Evolutionary conservation across 2,113 vertebrate genomes (phyloP).

Genomic region (Periophthalmodon schlosseri): DNA sequence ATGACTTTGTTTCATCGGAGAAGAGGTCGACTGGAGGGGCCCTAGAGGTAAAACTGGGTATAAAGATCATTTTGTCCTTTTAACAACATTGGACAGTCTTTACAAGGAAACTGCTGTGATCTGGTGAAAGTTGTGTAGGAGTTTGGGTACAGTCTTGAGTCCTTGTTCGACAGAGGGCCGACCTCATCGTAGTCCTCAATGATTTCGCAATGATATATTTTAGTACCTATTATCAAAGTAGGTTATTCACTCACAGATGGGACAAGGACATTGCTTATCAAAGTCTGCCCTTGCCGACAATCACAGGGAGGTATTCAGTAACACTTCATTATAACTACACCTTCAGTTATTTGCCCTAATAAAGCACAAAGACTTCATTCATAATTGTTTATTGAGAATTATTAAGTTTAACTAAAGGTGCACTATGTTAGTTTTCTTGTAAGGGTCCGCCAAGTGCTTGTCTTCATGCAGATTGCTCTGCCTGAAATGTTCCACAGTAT

Average conservation of each 20-base stretch:
- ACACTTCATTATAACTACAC: no score
- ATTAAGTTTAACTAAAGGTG: no score
- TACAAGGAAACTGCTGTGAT: background rate
- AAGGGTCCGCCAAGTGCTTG: no score
- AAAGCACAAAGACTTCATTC: no score
- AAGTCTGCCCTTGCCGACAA: background rate
- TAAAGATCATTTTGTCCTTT: slow-evolving; percentile 6
- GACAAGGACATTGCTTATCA: slow-evolving; percentile 29
- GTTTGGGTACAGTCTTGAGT: background rate
- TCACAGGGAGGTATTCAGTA: background rate
- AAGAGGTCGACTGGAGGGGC: background rate
- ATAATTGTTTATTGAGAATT: no score
- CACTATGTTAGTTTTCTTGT: no score
- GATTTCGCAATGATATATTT: slow-evolving; percentile 28
- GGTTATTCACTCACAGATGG: slow-evolving; percentile 30
- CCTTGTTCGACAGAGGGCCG: slow-evolving; percentile 2
- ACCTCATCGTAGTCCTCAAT: slow-evolving; percentile 31
- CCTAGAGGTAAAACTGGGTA: background rate
- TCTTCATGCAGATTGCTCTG: no score
- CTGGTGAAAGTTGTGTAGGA: slow-evolving; percentile 3
- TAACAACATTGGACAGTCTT: background rate
- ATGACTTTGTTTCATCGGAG: slow-evolving; percentile 9
- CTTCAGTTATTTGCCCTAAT: no score
- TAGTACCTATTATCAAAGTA: slow-evolving; percentile 35
- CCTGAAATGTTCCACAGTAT: no score